Conservation (phyloP, 2,888 invertebrate genomes). For the Drosophila imparisetae region DNA sequence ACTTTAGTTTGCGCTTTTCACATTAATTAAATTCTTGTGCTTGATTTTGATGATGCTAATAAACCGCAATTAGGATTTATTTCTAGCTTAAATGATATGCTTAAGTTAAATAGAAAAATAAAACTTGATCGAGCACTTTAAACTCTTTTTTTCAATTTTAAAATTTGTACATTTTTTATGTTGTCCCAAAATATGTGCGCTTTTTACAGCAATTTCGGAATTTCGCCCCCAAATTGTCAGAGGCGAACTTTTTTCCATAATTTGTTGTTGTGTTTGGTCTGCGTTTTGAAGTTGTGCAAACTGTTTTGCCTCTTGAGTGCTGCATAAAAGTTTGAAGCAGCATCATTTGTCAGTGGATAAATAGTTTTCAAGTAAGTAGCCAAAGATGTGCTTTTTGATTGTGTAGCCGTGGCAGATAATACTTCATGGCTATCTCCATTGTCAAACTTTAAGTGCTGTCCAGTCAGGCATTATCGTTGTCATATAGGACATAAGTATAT, state of each 20-base stretch:
- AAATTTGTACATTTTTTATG: background rate
- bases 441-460: conserved; percentile 54
- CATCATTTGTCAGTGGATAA: conserved; percentile 81
- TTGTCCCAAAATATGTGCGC: conserved; percentile 2
- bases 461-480: conserved; percentile 34
- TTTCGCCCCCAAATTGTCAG: conserved; percentile 24
- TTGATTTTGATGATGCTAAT: background rate
- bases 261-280: conserved; percentile 18
- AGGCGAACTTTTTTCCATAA: conserved; percentile 27
- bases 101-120: background rate
- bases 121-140: background rate
- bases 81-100: background rate
- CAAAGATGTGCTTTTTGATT: conserved; percentile 79
- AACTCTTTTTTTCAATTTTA: background rate
- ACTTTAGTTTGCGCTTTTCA: background rate
- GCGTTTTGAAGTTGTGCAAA: conserved; percentile 68
- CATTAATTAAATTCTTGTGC: background rate
- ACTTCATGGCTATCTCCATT: conserved; percentile 60
- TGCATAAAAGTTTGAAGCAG: conserved; percentile 69
- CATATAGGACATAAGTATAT: background rate
- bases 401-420: conserved; percentile 68
- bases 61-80: background rate
- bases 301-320: conserved; percentile 75
- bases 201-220: background rate
- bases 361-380: conserved; percentile 78